Conservation (phyloP, 1,140 invertebrate genomes). For the Mactra quadrangularis region DNA sequence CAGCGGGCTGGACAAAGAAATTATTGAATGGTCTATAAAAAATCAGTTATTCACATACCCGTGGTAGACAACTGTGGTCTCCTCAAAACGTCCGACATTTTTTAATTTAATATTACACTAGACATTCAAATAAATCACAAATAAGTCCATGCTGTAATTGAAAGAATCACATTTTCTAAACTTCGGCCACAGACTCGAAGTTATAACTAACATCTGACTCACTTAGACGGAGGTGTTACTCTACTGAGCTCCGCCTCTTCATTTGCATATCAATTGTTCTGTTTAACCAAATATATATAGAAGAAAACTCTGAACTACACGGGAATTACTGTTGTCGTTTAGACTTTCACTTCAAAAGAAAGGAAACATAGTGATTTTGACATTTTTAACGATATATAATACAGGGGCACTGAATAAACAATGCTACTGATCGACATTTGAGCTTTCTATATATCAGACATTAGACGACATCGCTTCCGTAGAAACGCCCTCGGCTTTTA, state of each 20-base stretch:
- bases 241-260: slow-evolving; percentile 29
- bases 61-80: slow-evolving; percentile 62
- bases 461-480: too few relatives aligned
- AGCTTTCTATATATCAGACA: too few relatives aligned
- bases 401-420: too few relatives aligned
- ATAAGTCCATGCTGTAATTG: slow-evolving; percentile 29
- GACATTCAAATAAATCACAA: background rate
- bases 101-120: slow-evolving; percentile 5
- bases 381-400: too few relatives aligned
- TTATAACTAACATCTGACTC: slow-evolving; percentile 39
- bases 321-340: too few relatives aligned
- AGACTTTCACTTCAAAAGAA: too few relatives aligned
- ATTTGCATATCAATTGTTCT: slow-evolving; percentile 57
- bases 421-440: too few relatives aligned
- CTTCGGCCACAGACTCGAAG: slow-evolving; percentile 16
- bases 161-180: background rate
- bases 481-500: too few relatives aligned
- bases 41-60: slow-evolving; percentile 61
- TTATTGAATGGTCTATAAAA: slow-evolving; percentile 20
- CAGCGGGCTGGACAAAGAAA: slow-evolving; percentile 51
- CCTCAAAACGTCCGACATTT: slow-evolving; percentile 65
- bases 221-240: slow-evolving; percentile 33
- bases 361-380: too few relatives aligned
- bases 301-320: too few relatives aligned
- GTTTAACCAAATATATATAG: too few relatives aligned